Conservation (phyloP, 2,888 invertebrate species). For the Pyrgus malvae region DNA sequence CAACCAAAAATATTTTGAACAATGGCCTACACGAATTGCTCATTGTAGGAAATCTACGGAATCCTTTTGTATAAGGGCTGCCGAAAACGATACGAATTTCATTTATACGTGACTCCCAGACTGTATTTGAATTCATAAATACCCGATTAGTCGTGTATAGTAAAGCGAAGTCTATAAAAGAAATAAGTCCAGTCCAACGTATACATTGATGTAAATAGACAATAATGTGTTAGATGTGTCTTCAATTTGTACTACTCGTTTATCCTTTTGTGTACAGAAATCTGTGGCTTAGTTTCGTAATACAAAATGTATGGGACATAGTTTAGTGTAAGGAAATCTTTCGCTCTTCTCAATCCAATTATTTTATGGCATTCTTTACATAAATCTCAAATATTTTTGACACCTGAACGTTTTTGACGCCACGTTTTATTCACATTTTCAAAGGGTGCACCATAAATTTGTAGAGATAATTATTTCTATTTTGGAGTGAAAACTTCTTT, state of each 20-base stretch:
- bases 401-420: conserved; percentile 18
- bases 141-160: neutral
- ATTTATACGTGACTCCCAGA: conserved; percentile 7
- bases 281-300: conserved; percentile 24
- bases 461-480: too few relatives aligned
- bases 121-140: conserved; percentile 5
- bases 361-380: conserved; percentile 27
- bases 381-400: conserved; percentile 21
- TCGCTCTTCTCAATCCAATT: conserved; percentile 15
- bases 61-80: too few relatives aligned
- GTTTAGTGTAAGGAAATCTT: conserved; percentile 27
- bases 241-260: conserved; percentile 24
- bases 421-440: conserved; percentile 13
- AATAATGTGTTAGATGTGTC: conserved; percentile 55
- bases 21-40: neutral
- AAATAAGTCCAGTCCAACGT: conserved; percentile 51
- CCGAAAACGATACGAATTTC: conserved; percentile 17
- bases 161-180: conserved; percentile 17
- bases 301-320: conserved; percentile 18
- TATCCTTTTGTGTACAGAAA: conserved; percentile 29
- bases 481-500: too few relatives aligned
- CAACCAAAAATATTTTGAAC: too few relatives aligned
- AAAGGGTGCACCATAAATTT: conserved; percentile 17
- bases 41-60: too few relatives aligned
- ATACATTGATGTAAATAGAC: conserved; percentile 66